Conservation (phyloP, 2,888 invertebrate species). For the Gymnocheta viridis region DNA sequence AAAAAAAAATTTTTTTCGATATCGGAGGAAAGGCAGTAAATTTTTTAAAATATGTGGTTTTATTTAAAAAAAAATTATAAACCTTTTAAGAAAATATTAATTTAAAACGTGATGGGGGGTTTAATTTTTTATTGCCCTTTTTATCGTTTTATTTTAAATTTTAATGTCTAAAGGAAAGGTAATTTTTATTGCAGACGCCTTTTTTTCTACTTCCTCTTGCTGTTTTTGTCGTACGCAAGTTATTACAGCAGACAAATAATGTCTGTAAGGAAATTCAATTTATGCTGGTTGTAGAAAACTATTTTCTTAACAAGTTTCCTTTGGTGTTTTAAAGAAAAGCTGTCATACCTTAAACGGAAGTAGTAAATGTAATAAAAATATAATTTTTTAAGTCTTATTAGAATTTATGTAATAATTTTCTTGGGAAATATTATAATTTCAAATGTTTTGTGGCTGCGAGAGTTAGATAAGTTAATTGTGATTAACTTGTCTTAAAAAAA, state of each 20-base stretch:
- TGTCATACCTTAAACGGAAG: slow-evolving; percentile 49
- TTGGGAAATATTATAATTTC: slow-evolving; percentile 9
- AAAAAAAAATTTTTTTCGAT: too few relatives aligned
- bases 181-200: background rate
- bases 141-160: background rate
- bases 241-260: background rate
- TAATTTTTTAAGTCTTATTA: background rate
- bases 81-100: background rate
- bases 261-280: slow-evolving; percentile 35
- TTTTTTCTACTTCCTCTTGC: slow-evolving; percentile 26
- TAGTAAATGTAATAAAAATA: slow-evolving; percentile 22
- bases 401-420: slow-evolving; percentile 52
- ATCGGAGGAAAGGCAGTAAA: too few relatives aligned
- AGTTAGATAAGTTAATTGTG: too few relatives aligned
- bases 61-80: too few relatives aligned
- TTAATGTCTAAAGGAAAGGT: slow-evolving; percentile 20
- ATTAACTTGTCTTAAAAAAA: background rate
- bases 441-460: too few relatives aligned
- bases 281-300: background rate
- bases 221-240: background rate
- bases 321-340: background rate
- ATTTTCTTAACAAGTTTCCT: slow-evolving; percentile 55
- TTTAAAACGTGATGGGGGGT: background rate
- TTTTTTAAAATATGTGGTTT: too few relatives aligned
- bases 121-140: slow-evolving; percentile 1